Base-by-base conservation (phyloP, 2,797 vertebrate genomes). In the Anomalospiza imberbis region DNA sequence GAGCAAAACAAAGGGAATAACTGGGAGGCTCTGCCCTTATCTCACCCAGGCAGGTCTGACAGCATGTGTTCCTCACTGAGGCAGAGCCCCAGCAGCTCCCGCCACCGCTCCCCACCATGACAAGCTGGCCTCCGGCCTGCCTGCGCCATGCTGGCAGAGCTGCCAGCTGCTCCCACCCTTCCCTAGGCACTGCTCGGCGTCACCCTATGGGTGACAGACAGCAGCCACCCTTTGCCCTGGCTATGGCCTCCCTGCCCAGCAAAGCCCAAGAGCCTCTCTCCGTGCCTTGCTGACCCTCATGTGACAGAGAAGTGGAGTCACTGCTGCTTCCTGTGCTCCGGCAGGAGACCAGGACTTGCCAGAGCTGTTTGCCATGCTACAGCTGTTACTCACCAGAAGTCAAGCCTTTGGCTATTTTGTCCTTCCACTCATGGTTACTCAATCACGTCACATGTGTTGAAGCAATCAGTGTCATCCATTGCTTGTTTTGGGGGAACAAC, bases 401-500 rank as follows among this genome's bases (percentile, higher is more conserved):
- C 70, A 44, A 83, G 36, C 40, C n/a, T 45, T 92, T n/a, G 10
- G 36, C 61, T 62, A 3, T 13, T 78, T 20, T 18, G 55, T 34
- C 68, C 60, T 82, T 70, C 50, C 38, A 61, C 54, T 0, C 66
- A 55, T 2, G 2, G 53, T 32, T 53, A 76, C 66, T 74, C 48
- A 21, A 63, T 29, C 42, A 9, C 0, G 0, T 22, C 22, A 19
- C 11, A 14, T 0, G 31, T 2, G 3, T 11, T 63, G 66, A 92
- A 67, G 58, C 10, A 42, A 78, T 40, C 17, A 3, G 26, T 10
- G 28, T 38, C 58, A 84, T 57, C 28, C 24, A 61, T 3, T 29
- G 13, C 50, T 51, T 66, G 29, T 58, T 89, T 54, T 32, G 32
- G 32, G 40, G 34, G 14, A 91, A 50, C 0, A 1, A 19, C 17